These are phyloP conservation scores for Lepidocolaptes lacrymiger DNA, from an alignment of 2,797 vertebrate species.

Conservation along the genomic window DNA sequence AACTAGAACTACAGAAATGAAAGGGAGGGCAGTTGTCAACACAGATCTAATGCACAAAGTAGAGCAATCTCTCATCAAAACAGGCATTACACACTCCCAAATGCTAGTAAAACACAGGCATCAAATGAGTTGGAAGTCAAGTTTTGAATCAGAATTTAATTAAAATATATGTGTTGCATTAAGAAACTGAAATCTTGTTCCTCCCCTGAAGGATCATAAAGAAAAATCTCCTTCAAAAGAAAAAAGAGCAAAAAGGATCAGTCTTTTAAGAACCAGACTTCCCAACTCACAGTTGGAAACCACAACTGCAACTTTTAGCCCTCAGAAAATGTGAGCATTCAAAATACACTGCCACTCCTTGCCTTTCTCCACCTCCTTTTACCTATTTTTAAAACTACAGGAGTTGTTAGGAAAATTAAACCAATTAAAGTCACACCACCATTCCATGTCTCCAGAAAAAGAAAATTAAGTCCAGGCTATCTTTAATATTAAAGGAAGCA, in stretches of 20 bases:
- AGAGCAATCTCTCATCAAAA: neutral
- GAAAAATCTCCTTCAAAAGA: neutral
- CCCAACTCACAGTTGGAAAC: neutral
- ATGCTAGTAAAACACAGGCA: neutral
- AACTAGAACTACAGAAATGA: neutral
- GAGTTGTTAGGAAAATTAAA: neutral
- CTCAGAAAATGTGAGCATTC: neutral
- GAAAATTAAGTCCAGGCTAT: neutral
- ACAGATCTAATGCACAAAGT: neutral
- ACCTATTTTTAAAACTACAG: neutral
- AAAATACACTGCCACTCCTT: rapidly evolving
- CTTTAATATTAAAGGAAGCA: neutral
- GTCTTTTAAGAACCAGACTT: neutral
- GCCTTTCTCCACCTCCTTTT: rapidly evolving
- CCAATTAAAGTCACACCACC: neutral
- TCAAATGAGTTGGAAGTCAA: neutral
- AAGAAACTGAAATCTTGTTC: neutral
- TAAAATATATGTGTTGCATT: neutral
- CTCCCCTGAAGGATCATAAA: neutral
- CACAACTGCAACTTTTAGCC: neutral
- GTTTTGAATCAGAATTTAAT: neutral
- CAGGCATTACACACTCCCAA: neutral
- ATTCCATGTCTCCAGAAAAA: neutral
- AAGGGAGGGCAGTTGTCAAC: neutral
- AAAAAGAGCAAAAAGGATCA: neutral